Evolutionary conservation across 2,888 invertebrate species (phyloP).

Genomic region (Acanthosepion pharaonis): DNA sequence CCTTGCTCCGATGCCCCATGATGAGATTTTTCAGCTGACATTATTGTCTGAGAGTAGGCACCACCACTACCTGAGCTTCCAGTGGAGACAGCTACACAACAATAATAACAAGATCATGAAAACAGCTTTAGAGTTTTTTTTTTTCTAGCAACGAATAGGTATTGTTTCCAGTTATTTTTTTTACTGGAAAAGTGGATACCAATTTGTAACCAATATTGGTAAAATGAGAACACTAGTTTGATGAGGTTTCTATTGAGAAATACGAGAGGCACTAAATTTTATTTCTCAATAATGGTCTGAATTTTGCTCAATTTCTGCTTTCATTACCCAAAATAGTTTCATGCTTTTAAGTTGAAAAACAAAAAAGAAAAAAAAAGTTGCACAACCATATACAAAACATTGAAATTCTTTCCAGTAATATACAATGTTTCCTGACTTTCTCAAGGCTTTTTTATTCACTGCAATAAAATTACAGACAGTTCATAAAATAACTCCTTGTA

Average conservation of each 20-base stretch:
- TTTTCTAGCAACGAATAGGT: neutral
- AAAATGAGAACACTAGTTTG: neutral
- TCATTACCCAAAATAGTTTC: neutral
- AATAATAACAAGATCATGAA: slow-evolving; percentile 36
- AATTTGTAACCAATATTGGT: neutral
- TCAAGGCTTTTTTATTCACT: neutral
- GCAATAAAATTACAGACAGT: too few relatives aligned
- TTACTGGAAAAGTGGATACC: neutral
- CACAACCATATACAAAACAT: neutral
- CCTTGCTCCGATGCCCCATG: slow-evolving; percentile 36
- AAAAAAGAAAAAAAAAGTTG: neutral
- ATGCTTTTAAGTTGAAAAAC: too few relatives aligned
- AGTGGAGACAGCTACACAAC: slow-evolving; percentile 42
- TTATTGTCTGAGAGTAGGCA: slow-evolving; percentile 43
- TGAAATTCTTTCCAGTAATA: neutral
- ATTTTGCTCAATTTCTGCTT: neutral
- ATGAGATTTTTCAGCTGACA: slow-evolving; percentile 25
- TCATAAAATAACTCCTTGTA: too few relatives aligned
- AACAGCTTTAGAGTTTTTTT: neutral
- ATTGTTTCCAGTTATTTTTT: neutral
- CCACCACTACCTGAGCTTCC: slow-evolving; percentile 45
- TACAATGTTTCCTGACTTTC: neutral
- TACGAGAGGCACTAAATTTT: neutral
- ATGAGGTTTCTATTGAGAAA: neutral
- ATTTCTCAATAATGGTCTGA: neutral